Conservation (phyloP, 2,113 vertebrate species). For the Phyllostomus hastatus region DNA sequence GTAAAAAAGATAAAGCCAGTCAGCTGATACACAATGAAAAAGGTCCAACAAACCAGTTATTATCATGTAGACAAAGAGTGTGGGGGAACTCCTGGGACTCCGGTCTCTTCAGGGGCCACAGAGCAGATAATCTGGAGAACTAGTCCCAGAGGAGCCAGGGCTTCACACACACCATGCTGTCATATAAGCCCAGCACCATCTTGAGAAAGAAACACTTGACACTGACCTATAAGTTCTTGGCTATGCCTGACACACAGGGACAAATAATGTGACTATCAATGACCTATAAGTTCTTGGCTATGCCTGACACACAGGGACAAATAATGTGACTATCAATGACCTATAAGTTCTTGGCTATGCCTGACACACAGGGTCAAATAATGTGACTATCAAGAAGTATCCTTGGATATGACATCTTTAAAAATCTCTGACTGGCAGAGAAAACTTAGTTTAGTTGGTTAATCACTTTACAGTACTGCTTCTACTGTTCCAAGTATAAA, state of each 20-base stretch:
- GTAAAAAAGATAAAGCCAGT: not conserved
- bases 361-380: not conserved
- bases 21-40: not conserved
- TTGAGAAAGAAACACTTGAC: not conserved
- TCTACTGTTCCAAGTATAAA: not conserved
- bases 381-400: not conserved
- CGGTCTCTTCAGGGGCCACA: not conserved
- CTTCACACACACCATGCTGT: rapidly evolving
- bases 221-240: not conserved
- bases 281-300: not conserved
- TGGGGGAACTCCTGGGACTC: not conserved
- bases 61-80: not conserved
- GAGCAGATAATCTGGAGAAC: not conserved
- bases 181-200: not conserved
- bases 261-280: not conserved
- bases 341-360: not conserved
- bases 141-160: not conserved
- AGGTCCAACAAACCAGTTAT: not conserved
- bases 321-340: not conserved
- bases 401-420: not conserved
- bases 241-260: no score
- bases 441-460: not conserved
- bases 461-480: not conserved
- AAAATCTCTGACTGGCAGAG: not conserved
- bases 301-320: no score